Evolutionary conservation across 2,113 vertebrate genomes (phyloP).

Genomic region (Pyrgilauda ruficollis): DNA sequence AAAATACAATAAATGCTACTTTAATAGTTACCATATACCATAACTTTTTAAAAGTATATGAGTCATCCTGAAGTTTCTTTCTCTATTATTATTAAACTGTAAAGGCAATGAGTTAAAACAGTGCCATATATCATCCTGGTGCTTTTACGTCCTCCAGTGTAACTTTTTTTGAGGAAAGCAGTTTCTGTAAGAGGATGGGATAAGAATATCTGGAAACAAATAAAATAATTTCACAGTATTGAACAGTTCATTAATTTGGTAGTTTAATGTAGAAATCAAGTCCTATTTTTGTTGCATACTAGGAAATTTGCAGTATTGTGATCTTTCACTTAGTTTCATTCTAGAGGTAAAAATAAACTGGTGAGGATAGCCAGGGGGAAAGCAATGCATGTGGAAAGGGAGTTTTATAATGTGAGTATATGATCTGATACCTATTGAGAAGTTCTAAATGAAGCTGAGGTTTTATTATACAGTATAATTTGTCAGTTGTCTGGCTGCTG

Average conservation of each 20-base stretch:
- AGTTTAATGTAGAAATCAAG: not conserved
- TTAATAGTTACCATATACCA: not conserved
- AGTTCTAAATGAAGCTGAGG: not conserved
- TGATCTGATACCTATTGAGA: not conserved
- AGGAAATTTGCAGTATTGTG: not conserved
- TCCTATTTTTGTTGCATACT: not conserved
- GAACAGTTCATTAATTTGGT: not conserved
- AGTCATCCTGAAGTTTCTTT: not conserved
- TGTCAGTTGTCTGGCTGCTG: not conserved
- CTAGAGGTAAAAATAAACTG: not conserved
- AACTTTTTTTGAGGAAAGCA: not conserved
- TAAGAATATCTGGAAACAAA: not conserved
- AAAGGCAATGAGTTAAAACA: not conserved
- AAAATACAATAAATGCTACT: not conserved
- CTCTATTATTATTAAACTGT: not conserved
- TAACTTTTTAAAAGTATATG: not conserved
- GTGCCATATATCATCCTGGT: not conserved
- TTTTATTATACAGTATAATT: not conserved
- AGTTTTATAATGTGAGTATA: not conserved
- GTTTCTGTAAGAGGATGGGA: not conserved
- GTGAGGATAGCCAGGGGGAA: not conserved
- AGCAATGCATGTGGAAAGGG: not conserved
- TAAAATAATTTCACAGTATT: not conserved
- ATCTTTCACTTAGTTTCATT: not conserved
- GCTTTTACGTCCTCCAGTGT: not conserved